Conservation (phyloP, 35 echinoderm and acorn worm genomes). For the Eucidaris tribuloides region DNA sequence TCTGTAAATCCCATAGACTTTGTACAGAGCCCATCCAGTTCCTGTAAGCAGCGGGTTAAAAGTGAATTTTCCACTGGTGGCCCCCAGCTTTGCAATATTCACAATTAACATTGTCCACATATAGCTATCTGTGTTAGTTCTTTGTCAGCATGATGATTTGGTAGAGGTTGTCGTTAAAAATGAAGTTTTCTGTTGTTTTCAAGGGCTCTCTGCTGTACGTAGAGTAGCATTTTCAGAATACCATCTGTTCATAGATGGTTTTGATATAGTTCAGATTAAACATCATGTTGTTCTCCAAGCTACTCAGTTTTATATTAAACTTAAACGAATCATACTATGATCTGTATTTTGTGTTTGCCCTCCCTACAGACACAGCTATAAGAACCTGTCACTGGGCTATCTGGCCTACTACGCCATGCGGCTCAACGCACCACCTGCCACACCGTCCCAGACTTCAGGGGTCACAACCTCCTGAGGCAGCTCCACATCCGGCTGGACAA, state of each 20-base stretch:
- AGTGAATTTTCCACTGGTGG: not conserved
- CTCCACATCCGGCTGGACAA: constrained; percentile 18
- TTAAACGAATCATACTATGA: not conserved
- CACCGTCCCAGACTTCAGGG: constrained; percentile 49
- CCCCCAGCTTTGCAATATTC: not conserved
- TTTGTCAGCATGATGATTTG: too few species aligned
- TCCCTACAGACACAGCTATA: not conserved
- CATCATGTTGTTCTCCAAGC: too few species aligned
- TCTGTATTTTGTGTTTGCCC: not conserved
- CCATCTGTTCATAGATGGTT: not conserved
- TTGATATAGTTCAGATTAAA: not conserved
- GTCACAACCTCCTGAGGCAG: constrained; percentile 36
- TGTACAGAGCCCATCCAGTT: too few species aligned
- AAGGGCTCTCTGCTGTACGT: not conserved
- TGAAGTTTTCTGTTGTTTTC: too few species aligned
- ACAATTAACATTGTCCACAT: too few species aligned
- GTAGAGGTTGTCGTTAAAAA: too few species aligned
- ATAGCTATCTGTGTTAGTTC: too few species aligned
- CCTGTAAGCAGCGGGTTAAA: too few species aligned
- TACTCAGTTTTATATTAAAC: not conserved
- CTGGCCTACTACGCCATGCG: constrained; percentile 57
- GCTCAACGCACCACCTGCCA: constrained; percentile 59
- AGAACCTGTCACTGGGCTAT: constrained; percentile 27
- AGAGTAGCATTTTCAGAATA: not conserved
- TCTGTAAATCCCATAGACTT: too few species aligned